Base-by-base conservation (phyloP, 1,140 invertebrate genomes). In the Magallana gigas region DNA sequence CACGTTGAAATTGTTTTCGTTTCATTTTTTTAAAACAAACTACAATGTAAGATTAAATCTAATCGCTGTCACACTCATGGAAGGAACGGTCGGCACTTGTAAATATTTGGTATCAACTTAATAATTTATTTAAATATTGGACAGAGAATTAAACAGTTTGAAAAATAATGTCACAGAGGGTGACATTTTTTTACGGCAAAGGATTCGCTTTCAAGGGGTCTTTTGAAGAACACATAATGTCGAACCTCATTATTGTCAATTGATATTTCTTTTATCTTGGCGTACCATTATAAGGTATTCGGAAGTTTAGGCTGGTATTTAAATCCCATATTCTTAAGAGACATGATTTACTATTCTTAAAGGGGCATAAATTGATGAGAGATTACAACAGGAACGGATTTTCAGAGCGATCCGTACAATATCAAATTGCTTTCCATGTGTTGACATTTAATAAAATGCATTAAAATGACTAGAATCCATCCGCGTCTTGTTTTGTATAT, bases 261-360 rank as follows among this genome's bases (percentile, higher is more conserved):
- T 29, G 68, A 76, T 76, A 23, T 29, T 76, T 76, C 68, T 76
- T 76, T 76, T 76, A 76, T 76, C 68, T 76, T 76, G 23, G 68
- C 23, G 23, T 29, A 29, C 68, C 36, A 29, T 76, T 48, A 48
- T 12, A 76, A 76, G 14, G 68, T 29, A 76, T 76, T 76, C 8
- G 23, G 68, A 18, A 76, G 23, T 18, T 29, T 76, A 23, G 23
- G 11, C 36, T 18, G 18, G 23, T 11, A 76, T 76, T 76, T 76
- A 76, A 76, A 76, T 76, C 68, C 68, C 68, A 76, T 11, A 12
- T 76, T 9, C 23, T 76, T 76, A 76, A 12, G 8, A 76, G 18
- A 18, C 68, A 8, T 29, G 68, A 76, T 76, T 76, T 76, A 76
- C 60, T 62, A 62, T n/a, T n/a, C 5, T 48, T 48, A 48, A 48